Evolutionary conservation across 2,113 vertebrate species (phyloP).

Genomic region (Pseudorectes ferrugineus): DNA sequence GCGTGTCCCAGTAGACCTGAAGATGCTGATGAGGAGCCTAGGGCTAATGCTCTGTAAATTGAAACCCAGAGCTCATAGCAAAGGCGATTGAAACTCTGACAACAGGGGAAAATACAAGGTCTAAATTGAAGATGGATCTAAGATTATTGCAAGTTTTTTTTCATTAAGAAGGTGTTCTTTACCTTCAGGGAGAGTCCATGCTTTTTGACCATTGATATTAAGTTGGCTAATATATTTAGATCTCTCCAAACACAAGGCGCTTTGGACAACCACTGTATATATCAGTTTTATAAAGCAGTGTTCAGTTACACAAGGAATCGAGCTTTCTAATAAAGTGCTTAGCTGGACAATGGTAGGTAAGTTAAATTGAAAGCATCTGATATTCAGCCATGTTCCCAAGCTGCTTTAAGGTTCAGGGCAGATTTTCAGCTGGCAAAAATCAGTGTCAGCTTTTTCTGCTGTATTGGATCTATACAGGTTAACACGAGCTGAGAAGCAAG

Average conservation of each 20-base stretch:
- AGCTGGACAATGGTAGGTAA: background rate
- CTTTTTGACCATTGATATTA: background rate
- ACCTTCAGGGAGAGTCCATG: background rate
- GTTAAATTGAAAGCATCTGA: background rate
- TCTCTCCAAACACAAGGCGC: background rate
- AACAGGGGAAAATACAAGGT: background rate
- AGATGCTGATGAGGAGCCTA: slow-evolving; percentile 28
- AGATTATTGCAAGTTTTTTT: slow-evolving; percentile 37
- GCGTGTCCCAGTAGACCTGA: background rate
- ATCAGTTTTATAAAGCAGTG: background rate
- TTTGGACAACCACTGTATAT: background rate
- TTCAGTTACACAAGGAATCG: background rate
- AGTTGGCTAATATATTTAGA: slow-evolving; percentile 8
- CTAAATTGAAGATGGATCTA: slow-evolving; percentile 34
- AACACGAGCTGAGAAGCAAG: background rate
- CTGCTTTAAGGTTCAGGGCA: background rate
- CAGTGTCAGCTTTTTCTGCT: background rate
- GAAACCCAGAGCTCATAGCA: slow-evolving; percentile 7
- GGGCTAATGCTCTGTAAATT: slow-evolving; percentile 17
- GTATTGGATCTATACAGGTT: background rate
- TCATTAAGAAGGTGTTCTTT: slow-evolving; percentile 34
- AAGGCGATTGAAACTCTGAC: slow-evolving; percentile 18
- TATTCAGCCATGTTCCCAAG: background rate
- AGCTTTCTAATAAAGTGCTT: background rate
- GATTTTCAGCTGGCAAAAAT: background rate